Conservation (phyloP, 2,797 vertebrate species). For the Neoniphon sammara region DNA sequence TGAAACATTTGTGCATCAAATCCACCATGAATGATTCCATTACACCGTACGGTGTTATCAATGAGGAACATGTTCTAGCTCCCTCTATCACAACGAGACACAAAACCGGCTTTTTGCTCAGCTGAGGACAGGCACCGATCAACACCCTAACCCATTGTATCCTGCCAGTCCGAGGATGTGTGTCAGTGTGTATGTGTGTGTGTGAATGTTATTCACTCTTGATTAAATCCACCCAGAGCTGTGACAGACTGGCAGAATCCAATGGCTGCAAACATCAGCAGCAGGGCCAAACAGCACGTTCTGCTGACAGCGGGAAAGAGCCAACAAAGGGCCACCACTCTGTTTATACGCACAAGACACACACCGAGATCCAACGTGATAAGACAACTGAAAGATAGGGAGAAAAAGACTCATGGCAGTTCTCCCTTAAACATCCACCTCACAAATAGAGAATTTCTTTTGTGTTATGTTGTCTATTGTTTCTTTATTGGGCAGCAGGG, state of each 20-base stretch:
- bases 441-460: conserved; percentile 32
- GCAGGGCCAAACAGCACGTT: conserved; percentile 39
- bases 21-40: conserved; percentile 69
- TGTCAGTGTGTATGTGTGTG: conserved; percentile 3
- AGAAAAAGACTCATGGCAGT: conserved; percentile 42
- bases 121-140: conserved; percentile 52
- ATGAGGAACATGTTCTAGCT: conserved; percentile 60
- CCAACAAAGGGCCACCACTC: conserved; percentile 43
- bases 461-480: conserved; percentile 15
- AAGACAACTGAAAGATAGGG: conserved; percentile 54
- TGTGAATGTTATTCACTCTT: conserved; percentile 33
- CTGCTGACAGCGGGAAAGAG: conserved; percentile 61
- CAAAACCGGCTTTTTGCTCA: conserved; percentile 59
- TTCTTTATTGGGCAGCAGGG: background rate
- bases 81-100: conserved; percentile 59
- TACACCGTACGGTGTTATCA: conserved; percentile 64
- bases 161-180: conserved; percentile 30
- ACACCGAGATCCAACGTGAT: conserved; percentile 46
- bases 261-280: conserved; percentile 65
- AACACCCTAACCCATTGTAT: conserved; percentile 49
- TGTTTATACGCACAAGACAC: conserved; percentile 53
- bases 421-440: conserved; percentile 18
- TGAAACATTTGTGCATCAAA: conserved; percentile 63
- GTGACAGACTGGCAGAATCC: conserved; percentile 48
- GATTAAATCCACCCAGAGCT: conserved; percentile 52